Evolutionary conservation across 2,113 vertebrate species (phyloP), one percentile per base, ranked within the genome.

Genomic region (Istiophorus platypterus): DNA sequence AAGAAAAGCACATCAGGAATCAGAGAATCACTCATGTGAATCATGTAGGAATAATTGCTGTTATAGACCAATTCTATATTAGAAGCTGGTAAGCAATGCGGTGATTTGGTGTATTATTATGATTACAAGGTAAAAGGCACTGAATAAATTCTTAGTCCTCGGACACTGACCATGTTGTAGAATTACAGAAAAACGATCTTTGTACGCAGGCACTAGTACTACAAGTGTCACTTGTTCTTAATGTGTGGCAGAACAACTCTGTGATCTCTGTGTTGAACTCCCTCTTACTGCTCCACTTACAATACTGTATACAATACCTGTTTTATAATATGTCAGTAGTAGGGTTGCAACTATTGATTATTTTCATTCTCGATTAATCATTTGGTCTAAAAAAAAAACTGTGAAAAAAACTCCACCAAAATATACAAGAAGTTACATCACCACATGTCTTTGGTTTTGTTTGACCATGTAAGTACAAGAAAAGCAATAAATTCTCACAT

Each of bases 41-140:
- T 86, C 81, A 78, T 65, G 37, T 51, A 42, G 41, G 10, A 54
- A 39, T 75, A 76, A 54, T 42, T 63, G 59, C 70, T 64, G 31
- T 72, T 65, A 37, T 27, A 1, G 27, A 63, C 17, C 17, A 18
- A 54, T 11, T 62, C 39, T 72, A 22, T n/a, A 58, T 63, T 65
- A 73, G 45, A 29, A 57, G 27, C 15, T 11, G 8, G 24, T 69
- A 27, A 69, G 31, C 7, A 73, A 27, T 49, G 29, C 34, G 73
- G 56, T 22, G n/a, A 68, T 47, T 64, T 56, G 54, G 39, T 52
- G 57, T 45, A 51, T 49, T 65, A 17, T 45, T 22, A 51, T 51
- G 37, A 62, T 29, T 51, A 68, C 42, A 29, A 42, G 9, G 31
- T 67, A 12, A 70, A 29, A 63, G 10, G 1, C n/a, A 31, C 1